A percentile compares a stretch with the other conserved stretches of the same genome.
Conservation (phyloP, 37 sponge, comb jelly and placozoan genomes). For the Geodia barretti region DNA sequence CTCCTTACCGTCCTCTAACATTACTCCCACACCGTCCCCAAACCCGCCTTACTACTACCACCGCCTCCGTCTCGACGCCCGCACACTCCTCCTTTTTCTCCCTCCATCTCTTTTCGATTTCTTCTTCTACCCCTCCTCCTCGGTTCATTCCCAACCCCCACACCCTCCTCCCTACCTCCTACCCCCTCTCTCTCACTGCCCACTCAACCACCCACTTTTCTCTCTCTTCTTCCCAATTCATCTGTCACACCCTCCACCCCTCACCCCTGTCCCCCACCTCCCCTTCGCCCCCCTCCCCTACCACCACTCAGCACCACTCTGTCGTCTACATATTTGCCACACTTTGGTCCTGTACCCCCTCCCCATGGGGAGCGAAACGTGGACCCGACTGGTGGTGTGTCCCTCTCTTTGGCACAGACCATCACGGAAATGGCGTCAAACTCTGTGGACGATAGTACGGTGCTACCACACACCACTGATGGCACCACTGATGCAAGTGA, state of each 20-base stretch:
- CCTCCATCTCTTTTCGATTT: too few species aligned
- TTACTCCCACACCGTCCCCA: background rate
- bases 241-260: background rate
- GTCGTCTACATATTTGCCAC: background rate
- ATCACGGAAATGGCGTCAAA: too few species aligned
- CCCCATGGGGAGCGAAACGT: background rate
- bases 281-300: slow-evolving; percentile 1
- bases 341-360: background rate
- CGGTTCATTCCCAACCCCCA: background rate
- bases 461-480: too few species aligned
- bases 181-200: background rate
- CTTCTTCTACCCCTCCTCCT: slow-evolving; percentile 3
- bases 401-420: background rate
- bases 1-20: slow-evolving; percentile 3
- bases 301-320: background rate
- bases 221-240: background rate
- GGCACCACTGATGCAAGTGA: too few species aligned
- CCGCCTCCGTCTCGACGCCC: too few species aligned
- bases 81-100: too few species aligned
- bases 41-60: background rate
- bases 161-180: background rate
- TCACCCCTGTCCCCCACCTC: background rate
- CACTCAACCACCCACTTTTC: slow-evolving; percentile 4
- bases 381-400: background rate
- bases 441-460: too few species aligned